These are phyloP conservation scores for Pilophorus perplexus DNA, from an alignment of 2,888 invertebrate genomes.

Conservation along the genomic window DNA sequence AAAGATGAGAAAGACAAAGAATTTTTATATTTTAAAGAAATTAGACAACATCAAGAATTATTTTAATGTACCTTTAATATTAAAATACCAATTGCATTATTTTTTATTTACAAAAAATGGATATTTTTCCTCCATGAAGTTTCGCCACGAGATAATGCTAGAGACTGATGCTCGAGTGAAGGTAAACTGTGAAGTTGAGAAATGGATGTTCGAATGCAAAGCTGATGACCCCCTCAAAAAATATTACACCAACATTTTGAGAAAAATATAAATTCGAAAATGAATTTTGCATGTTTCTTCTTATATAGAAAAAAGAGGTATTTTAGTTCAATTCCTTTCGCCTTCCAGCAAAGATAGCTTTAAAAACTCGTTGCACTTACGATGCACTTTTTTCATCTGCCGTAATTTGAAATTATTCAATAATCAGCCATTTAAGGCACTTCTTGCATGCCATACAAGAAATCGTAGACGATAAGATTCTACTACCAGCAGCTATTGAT, in stretches of 20 bases:
- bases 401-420: background rate
- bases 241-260: background rate
- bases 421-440: slow-evolving; percentile 13
- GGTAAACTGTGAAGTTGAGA: too few species aligned
- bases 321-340: background rate
- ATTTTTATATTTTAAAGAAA: slow-evolving; percentile 6
- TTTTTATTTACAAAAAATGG: background rate
- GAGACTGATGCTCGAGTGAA: background rate
- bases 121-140: background rate
- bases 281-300: background rate
- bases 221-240: slow-evolving; percentile 18
- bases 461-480: background rate
- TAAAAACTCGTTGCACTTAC: background rate
- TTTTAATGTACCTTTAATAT: too few species aligned
- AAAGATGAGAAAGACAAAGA: background rate
- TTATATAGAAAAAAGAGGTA: background rate
- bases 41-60: background rate
- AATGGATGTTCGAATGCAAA: slow-evolving; percentile 15
- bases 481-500: slow-evolving; percentile 6
- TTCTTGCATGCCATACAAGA: background rate
- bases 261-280: background rate
- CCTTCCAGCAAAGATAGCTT: slow-evolving; percentile 15
- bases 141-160: background rate
- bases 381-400: background rate
- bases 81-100: too few species aligned